A percentile compares a stretch with the other conserved stretches of the same genome.
phyloP scores from a whole-genome alignment of 2,888 invertebrate species.

The Harpalus rubripes region DNA sequence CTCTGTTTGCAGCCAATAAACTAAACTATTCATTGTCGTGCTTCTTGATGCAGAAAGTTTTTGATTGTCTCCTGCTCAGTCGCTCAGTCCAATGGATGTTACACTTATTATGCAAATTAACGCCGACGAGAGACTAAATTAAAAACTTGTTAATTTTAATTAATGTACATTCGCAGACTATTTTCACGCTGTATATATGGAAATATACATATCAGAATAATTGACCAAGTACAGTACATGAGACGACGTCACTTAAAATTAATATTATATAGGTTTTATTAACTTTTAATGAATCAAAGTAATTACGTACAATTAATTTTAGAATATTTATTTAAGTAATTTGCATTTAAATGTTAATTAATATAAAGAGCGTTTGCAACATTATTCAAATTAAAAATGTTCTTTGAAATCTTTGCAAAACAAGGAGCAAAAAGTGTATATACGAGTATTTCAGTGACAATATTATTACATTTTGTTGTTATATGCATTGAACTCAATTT shows the following conservation, averaged over 20 bases:
- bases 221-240: background rate
- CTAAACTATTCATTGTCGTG: background rate
- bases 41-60: constrained; percentile 9
- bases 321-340: background rate
- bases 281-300: background rate
- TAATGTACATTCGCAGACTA: background rate
- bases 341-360: background rate
- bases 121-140: constrained; percentile 3
- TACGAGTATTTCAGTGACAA: too few relatives aligned
- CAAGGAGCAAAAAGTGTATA: too few relatives aligned
- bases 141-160: constrained; percentile 19
- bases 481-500: too few relatives aligned
- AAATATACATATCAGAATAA: background rate
- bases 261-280: background rate
- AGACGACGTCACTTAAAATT: background rate
- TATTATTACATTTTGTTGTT: too few relatives aligned
- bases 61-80: background rate
- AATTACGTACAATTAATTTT: background rate
- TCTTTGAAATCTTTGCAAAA: too few relatives aligned
- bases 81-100: constrained; percentile 9
- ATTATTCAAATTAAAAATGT: background rate
- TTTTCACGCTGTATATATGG: constrained; percentile 1
- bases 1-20: background rate
- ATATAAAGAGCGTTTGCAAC: background rate
- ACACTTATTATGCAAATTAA: constrained; percentile 24